These are phyloP conservation scores for Setophaga petechia DNA, from an alignment of 2,113 vertebrate genomes.

Conservation along the genomic window DNA sequence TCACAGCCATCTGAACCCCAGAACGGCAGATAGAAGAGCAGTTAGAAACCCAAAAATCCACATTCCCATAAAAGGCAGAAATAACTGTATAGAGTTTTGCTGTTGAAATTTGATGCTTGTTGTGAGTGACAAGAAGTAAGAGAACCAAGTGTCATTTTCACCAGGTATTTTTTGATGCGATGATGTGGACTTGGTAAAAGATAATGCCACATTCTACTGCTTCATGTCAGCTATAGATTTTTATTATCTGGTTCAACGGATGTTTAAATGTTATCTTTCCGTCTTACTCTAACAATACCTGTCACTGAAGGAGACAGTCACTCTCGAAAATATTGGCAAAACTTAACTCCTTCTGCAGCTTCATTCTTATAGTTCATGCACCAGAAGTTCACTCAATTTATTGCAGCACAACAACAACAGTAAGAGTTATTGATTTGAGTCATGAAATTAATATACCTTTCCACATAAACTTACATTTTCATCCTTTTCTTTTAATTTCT, in stretches of 20 bases:
- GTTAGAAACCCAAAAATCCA: background rate
- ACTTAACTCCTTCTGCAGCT: background rate
- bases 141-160: background rate
- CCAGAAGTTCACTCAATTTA: background rate
- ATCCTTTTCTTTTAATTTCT: background rate
- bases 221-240: background rate
- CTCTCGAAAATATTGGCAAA: background rate
- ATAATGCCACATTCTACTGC: background rate
- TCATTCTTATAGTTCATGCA: background rate
- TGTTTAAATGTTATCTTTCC: slow-evolving; percentile 3
- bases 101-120: background rate
- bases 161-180: background rate
- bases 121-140: background rate
- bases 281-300: background rate
- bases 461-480: background rate
- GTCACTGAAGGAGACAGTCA: background rate
- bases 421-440: background rate
- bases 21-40: background rate
- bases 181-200: background rate
- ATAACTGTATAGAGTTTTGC: background rate
- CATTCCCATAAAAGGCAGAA: background rate
- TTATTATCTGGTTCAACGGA: background rate
- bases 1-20: slow-evolving; percentile 3
- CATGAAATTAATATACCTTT: background rate
- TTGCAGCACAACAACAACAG: background rate